Base-by-base conservation (phyloP, 2,888 invertebrate genomes). In the Caenorhabditis parvicauda region DNA sequence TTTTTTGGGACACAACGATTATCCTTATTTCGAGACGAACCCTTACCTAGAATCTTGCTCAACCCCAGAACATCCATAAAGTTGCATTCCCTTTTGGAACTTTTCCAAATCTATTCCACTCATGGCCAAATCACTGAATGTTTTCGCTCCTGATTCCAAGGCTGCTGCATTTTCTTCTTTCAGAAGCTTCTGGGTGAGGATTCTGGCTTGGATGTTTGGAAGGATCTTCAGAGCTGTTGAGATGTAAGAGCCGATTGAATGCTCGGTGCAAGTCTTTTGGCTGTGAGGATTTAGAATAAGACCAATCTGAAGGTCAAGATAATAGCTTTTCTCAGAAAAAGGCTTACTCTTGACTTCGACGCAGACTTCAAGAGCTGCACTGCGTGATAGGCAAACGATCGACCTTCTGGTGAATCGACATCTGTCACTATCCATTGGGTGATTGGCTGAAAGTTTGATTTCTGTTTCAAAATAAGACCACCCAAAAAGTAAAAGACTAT, bases 361-460 rank as follows among this genome's bases (percentile, higher is more conserved):
- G n/a, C 39, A 39, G 21, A 39, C 5, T 14, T 5, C 17, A 39
- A 39, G n/a, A 39, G 21, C 21, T 39, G 6, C 39, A 39, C 42
- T 27, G 45, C 41, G 1, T 49, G 17, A 24, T 12, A 9, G 28
- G 94, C 82, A 44, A 95, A 83, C 22, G 87, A 84, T 64, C 90
- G 86, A 0, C 92, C 89, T 59, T 86, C 84, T 1, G 82, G 77
- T 7, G 87, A 86, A 65, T 89, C 89, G 57, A 94, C 86, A 84
- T 98, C 92, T 6, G 88, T 88, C 24, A 90, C 87, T 29, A 96
- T 83, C 95, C 95, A 96, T 63, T 91, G 85, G 0, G 92, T 92
- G 62, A 84, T 75, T 14, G 82, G 75, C 28, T 77, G 68, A 14
- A 82, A 54, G 28, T n/a, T n/a, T n/a, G n/a, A n/a, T n/a, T n/a